Conservation (phyloP, 2,888 invertebrate species). For the Cephus pygmeus region DNA sequence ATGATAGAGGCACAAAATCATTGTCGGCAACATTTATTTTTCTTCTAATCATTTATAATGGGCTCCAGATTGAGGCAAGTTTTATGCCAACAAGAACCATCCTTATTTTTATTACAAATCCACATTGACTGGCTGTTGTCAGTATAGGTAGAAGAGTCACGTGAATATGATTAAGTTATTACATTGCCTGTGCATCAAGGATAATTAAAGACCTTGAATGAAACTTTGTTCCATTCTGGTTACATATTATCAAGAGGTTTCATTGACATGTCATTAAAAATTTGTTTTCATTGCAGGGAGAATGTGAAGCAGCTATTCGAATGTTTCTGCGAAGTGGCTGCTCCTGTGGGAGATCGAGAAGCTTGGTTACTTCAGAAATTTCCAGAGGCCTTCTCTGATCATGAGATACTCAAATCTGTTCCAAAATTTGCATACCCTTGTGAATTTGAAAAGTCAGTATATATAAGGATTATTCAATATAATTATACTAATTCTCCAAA, state of each 20-base stretch:
- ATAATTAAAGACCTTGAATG: neutral
- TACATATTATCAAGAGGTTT: constrained; percentile 7
- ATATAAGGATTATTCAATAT: neutral
- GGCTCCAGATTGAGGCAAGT: constrained; percentile 69
- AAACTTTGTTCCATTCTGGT: neutral
- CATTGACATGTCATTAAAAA: neutral
- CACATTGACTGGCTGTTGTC: neutral
- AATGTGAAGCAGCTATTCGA: constrained; percentile 84
- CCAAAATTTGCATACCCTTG: constrained; percentile 94
- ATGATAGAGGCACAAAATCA: constrained; percentile 7
- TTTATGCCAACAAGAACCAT: neutral
- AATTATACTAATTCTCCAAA: neutral
- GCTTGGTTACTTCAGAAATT: constrained; percentile 86
- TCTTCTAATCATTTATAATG: constrained; percentile 56
- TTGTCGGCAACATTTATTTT: constrained; percentile 7
- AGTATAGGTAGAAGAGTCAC: neutral
- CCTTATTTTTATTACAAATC: constrained; percentile 10
- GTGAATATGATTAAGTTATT: neutral
- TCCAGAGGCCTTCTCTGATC: constrained; percentile 85
- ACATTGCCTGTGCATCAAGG: neutral
- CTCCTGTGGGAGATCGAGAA: constrained; percentile 72
- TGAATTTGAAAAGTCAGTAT: constrained; percentile 79
- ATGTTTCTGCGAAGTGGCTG: constrained; percentile 84
- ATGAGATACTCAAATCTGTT: constrained; percentile 86
- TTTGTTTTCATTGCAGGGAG: constrained; percentile 69